These are phyloP conservation scores for Oxyruncus cristatus DNA, from an alignment of 2,113 vertebrate species.

Conservation along the genomic window DNA sequence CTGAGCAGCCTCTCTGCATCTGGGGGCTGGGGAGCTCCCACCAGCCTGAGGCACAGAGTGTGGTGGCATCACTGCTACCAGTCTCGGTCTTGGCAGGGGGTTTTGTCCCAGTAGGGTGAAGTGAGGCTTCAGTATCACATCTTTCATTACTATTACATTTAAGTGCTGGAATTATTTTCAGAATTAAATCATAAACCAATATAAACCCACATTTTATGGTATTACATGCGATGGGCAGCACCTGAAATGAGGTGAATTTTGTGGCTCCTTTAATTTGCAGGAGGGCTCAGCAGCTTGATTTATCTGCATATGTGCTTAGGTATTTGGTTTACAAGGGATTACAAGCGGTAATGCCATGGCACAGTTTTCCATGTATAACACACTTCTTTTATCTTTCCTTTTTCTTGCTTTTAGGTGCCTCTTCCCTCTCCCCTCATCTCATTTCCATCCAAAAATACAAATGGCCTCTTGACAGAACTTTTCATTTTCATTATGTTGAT, in stretches of 20 bases:
- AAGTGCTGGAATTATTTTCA: background rate
- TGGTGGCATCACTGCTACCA: accelerated
- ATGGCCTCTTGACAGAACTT: background rate
- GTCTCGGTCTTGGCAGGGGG: background rate
- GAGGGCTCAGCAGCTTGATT: background rate
- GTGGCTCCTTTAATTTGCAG: background rate
- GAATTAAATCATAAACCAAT: background rate
- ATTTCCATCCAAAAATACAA: conserved; percentile 1
- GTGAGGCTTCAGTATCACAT: background rate
- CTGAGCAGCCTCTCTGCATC: accelerated
- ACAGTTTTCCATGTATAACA: background rate
- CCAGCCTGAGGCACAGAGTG: background rate
- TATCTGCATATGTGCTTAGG: background rate
- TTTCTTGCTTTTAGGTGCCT: background rate
- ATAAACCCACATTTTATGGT: background rate
- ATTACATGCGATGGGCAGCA: background rate
- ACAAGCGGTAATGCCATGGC: background rate
- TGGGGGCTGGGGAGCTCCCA: background rate
- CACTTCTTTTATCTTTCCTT: background rate
- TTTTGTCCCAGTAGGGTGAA: background rate
- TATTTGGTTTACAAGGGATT: background rate
- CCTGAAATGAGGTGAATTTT: background rate
- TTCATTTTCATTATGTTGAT: background rate
- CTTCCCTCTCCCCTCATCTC: background rate
- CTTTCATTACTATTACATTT: background rate